Evolutionary conservation across 1,140 invertebrate species (phyloP), one percentile per base, ranked within the genome.

Genomic region (Eupeodes corollae): DNA sequence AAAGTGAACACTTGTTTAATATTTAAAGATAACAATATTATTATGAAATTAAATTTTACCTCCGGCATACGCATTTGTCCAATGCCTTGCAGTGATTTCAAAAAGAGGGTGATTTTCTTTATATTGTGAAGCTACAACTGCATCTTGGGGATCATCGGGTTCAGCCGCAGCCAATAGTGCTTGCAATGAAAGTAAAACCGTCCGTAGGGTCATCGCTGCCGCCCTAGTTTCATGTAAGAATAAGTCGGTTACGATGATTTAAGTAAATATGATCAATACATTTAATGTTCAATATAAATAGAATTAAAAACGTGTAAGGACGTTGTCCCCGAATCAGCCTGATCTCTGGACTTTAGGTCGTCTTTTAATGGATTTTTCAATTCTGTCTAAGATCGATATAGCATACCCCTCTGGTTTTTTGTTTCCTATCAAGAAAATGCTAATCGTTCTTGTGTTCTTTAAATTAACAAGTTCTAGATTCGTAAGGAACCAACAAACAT

Each of bases 121-220:
- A 68, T 84, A 98, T 69, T 98, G 95, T 68, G 83, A 86, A 34
- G 95, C 95, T 13, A 98, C 95, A n/a, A 98, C 92, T 19, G 90
- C 91, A 72, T 94, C 90, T 69, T 94, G 91, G 14, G 92, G 92
- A 75, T 96, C 92, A 75, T 95, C 90, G 10, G 95, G 93, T 70
- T 98, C 93, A 6, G 94, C 88, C 43, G 91, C 84, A 41, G 90
- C 84, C 51, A 98, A 70, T 46, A 98, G 70, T 1, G 92, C 85
- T 80, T 98, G 91, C 43, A 97, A 72, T 1, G 91, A 94, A 5
- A 98, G 70, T 44, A 98, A 71, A 32, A 99, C 94, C 32, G 95
- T 98, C 47, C 95, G 77, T 49, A 99, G 73, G 1, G 95, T 99
- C 85, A 99, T 93, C 10, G 96, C 95, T 46, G 97, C 97, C 52